Evolutionary conservation across 2,113 vertebrate genomes (phyloP), one percentile per base, ranked within the genome.

Genomic region (Ailuropoda melanoleuca): DNA sequence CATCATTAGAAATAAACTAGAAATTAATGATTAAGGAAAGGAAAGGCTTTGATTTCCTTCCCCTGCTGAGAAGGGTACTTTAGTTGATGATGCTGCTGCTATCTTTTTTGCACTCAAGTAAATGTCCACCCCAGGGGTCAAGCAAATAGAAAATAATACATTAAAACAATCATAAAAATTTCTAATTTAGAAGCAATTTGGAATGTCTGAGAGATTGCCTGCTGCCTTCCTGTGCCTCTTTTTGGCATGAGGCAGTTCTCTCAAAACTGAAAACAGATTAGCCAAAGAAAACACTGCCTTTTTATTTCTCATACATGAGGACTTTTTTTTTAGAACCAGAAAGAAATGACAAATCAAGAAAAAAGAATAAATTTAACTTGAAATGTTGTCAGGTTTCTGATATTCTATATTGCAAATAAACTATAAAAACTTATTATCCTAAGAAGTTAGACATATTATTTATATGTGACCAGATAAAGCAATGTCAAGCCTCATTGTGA

Each of bases 21-120:
- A 97, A 95, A 92, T 97, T 97, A 96, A 96, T 93, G 82, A 94
- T 97, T 90, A 86, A 90, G 78, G 70, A 92, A 93, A 97, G 18
- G 29, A 93, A 83, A 95, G 48, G 37, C 88, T 97, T 97, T 97
- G 92, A 96, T 96, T 97, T 97, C 92, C 85, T 95, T 50, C 58
- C 50, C 78, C 86, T 86, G 50, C 87, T 95, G 97, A 80, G 90
- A 78, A 96, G 21, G 78, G 29, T 62, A 96, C 77, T 98, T 96
- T 86, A 96, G 82, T 56, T 93, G 81, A 88, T 95, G 83, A 92
- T 95, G 75, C 74, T 97, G 53, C 70, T 55, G 53, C 70, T 58
- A 84, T 50, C 62, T 88, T 56, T 80, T 34, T 1, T 64, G 58
- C 84, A 82, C 34, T 95, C 43, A 93, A 97, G 46, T 68, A 93